Conservation (phyloP, 2,113 vertebrate species). For the Neomonachus schauinslandi region DNA sequence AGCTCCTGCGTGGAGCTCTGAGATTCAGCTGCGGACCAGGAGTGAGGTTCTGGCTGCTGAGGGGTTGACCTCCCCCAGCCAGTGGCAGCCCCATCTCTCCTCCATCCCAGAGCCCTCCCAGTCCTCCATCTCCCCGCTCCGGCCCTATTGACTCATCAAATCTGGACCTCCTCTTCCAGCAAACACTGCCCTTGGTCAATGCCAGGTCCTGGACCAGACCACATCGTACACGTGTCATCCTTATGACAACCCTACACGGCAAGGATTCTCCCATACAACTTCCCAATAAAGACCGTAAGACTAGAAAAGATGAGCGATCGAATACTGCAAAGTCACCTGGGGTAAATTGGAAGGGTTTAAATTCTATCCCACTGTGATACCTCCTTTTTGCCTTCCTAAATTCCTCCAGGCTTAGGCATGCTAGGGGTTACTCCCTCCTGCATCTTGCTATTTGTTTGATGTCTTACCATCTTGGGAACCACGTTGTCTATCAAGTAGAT, state of each 20-base stretch:
- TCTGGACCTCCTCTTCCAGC: background rate
- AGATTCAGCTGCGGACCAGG: background rate
- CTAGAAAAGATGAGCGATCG: background rate
- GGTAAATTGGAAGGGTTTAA: background rate
- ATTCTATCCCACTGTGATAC: background rate
- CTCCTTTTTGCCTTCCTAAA: background rate
- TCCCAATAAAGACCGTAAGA: background rate
- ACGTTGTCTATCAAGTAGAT: background rate
- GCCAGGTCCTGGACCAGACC: fast-evolving
- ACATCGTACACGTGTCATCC: background rate
- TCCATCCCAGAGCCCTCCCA: background rate
- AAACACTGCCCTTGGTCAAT: background rate
- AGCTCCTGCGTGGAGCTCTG: background rate
- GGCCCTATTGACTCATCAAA: background rate
- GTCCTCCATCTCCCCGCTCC: background rate
- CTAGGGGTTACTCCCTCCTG: background rate
- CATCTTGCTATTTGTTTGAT: background rate
- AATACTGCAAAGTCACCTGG: background rate
- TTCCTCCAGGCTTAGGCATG: background rate
- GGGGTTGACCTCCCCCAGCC: background rate
- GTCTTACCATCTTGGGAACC: background rate
- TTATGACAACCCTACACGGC: background rate
- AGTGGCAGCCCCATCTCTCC: too few relatives aligned
- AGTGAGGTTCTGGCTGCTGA: background rate
- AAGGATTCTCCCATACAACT: background rate